Conservation (phyloP, 53 echinoderm and acorn worm genomes). For the Crossaster papposus region DNA sequence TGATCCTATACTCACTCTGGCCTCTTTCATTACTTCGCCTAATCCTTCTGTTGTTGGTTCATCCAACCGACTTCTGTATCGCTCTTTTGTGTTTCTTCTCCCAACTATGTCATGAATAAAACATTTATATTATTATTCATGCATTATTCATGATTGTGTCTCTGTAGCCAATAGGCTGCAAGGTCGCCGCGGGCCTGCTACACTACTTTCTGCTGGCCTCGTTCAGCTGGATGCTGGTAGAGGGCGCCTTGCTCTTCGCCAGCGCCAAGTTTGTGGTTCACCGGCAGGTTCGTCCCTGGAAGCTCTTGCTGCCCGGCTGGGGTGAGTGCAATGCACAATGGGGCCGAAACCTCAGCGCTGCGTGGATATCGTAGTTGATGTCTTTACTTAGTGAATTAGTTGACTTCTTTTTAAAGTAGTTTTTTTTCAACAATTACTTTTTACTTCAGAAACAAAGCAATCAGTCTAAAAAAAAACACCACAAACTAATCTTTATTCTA, state of each 20-base stretch:
- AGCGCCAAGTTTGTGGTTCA: conserved; percentile 21
- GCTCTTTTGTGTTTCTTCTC: no score
- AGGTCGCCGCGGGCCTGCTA: conserved; percentile 7
- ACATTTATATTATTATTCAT: no score
- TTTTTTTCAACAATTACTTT: no score
- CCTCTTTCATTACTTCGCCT: no score
- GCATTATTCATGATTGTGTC: background rate
- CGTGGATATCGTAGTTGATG: background rate
- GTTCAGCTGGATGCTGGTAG: conserved; percentile 50
- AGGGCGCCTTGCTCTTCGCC: conserved; percentile 40
- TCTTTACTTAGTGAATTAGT: no score
- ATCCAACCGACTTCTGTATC: no score
- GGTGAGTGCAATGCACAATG: conserved; percentile 1
- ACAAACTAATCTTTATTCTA: no score
- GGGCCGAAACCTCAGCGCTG: background rate
- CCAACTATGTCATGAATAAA: background rate
- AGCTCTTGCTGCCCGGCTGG: background rate
- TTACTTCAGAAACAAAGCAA: no score
- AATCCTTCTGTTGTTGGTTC: no score
- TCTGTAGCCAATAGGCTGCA: conserved; percentile 15
- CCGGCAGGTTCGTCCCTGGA: background rate
- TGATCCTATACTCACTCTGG: no score
- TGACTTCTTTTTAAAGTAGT: no score
- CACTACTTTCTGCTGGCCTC: conserved; percentile 53
- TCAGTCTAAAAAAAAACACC: no score